Evolutionary conservation across 1,140 invertebrate genomes (phyloP), one percentile per base, ranked within the genome.

Genomic region (Polypedilum pembai): DNA sequence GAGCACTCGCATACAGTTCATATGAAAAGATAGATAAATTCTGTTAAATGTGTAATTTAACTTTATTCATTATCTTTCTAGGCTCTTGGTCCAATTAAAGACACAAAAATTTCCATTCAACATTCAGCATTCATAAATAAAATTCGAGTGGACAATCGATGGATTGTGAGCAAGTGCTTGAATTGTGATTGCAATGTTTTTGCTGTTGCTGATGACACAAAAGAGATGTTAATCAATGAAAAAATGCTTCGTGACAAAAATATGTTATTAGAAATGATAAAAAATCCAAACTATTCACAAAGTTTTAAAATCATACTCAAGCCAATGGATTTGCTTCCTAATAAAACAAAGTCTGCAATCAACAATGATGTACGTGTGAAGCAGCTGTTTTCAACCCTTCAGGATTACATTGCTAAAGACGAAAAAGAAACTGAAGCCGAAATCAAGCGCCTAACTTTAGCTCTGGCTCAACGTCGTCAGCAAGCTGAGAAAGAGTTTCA

Each of bases 281-380:
- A 69, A 8, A 20, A 21, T 69, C n/a, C n/a, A 5, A 69, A 69
- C 8, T 69, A 69, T 69, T 69, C 65, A 18, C 8, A 18, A 7
- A n/a, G n/a, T 18, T 69, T 69, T 69, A 21, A 69, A 69, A 69
- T 69, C 4, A 69, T 69, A 18, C 17, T 69, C 20, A 69, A 69
- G 8, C 65, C 15, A 20, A 20, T 69, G 8, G 65, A 20, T 5
- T 18, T 18, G 20, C 20, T 69, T 18, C 65, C 65, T 7, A 21
- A 21, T 21, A 69, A n/a, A 18, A 69, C 18, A 17, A 18, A 18
- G 18, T 69, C 20, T 10, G 17, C 17, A 20, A 69, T 69, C 8
- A 69, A 69, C 18, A 18, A 69, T 10, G 65, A 69, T 69, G 65
- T 69, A 18, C 65, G 17, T 69, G 65, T 21, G 5, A 69, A 69